phyloP scores from a whole-genome alignment of 2,888 invertebrate species.

The Sclerodermus sp. region DNA sequence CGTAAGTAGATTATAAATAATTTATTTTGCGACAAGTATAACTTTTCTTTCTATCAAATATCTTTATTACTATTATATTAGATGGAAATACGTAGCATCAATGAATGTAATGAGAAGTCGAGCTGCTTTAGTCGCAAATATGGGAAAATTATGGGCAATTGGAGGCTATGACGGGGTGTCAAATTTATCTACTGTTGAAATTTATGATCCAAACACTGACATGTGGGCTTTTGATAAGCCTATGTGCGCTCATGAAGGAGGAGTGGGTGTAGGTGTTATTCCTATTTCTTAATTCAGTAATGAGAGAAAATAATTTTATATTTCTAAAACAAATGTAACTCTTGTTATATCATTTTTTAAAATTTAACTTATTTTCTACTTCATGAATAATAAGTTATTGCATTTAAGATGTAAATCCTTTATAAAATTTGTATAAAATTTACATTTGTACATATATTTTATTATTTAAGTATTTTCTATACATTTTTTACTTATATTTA shows the following conservation, averaged over 20 bases:
- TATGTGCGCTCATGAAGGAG: constrained; percentile 87
- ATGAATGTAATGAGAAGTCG: constrained; percentile 83
- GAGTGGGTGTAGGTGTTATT: constrained; percentile 86
- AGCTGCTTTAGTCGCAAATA: constrained; percentile 80
- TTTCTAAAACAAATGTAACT: not conserved
- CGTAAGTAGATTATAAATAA: no score
- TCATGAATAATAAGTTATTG: not conserved
- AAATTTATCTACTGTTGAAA: constrained; percentile 82
- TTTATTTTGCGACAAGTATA: constrained; percentile 3
- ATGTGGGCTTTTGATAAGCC: constrained; percentile 74
- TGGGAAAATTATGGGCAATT: constrained; percentile 82
- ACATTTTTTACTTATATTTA: no score
- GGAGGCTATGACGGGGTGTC: constrained; percentile 80
- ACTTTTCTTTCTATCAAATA: no score
- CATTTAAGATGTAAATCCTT: not conserved
- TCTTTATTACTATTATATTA: no score
- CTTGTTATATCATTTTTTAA: not conserved
- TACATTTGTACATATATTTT: not conserved
- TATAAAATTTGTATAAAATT: not conserved
- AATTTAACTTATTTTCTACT: not conserved
- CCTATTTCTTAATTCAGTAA: constrained; percentile 57
- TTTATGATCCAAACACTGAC: constrained; percentile 75
- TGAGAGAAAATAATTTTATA: not conserved
- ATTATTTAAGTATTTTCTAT: not conserved
- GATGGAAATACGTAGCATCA: constrained; percentile 75